Base-by-base conservation (phyloP, 1,140 invertebrate species). In the Conus betulinus region DNA sequence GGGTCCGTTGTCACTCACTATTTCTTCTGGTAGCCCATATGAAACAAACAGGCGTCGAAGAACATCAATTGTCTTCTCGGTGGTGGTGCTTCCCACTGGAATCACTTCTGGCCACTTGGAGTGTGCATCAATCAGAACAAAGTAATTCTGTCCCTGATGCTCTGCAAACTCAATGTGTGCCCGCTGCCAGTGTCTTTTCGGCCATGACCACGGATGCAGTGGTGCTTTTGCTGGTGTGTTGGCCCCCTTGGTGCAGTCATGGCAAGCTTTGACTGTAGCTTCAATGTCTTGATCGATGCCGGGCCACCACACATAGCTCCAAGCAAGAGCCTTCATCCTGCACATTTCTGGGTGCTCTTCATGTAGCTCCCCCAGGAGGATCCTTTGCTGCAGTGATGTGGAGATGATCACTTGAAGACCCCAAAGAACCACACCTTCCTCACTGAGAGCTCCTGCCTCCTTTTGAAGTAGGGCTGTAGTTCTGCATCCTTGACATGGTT, bases 281-380 rank as follows among this genome's bases (percentile, higher is more conserved):
- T 95, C 94, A 67, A 96, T 96, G 11, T 96, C 94, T 51, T 89
- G 57, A 89, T 97, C 95, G 0, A 3, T 51, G 15, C 92, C 91
- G 13, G 94, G 94, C 96, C 96, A 97, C 95, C 95, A 96, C 6
- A 96, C 93, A 91, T 96, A 96, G 17, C 91, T 92, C 27, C 96
- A 82, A 5, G 96, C 93, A 20, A 96, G 78, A 1, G 92, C 89
- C 92, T 97, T 97, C 96, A 96, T 97, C 0, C 92, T 93, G 0
- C 94, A 94, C 17, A 96, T 95, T 13, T 96, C 96, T 6, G 94
- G 93, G 91, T 97, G 96, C 7, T 94, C 95, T 15, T 88, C 87
- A 92, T 96, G 96, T n/a, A 96, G 90, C 87, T 95, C 91, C 27
- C 94, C 82, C 8, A 96, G 87, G 17, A 96, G 87, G 17, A 96